A percentile compares a stretch with the other conserved stretches of the same genome.
These are phyloP conservation scores for Proterorhinus semilunaris DNA, from an alignment of 2,113 vertebrate genomes.

Conservation along the genomic window DNA sequence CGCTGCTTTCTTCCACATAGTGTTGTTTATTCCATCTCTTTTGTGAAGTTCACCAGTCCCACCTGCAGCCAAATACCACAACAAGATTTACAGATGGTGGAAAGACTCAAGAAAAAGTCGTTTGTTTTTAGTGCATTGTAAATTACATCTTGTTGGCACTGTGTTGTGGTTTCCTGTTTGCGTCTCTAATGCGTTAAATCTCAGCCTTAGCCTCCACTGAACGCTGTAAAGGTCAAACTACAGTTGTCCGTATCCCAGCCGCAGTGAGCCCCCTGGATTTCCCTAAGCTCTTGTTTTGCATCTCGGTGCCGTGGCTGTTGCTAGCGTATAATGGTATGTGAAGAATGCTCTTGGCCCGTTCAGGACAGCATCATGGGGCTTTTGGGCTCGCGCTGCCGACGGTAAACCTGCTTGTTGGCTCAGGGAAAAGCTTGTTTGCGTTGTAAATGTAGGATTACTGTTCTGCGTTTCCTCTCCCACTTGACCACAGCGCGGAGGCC, in stretches of 20 bases:
- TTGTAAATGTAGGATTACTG: constrained; percentile 47
- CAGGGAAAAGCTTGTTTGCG: constrained; percentile 45
- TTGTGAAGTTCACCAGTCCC: too few relatives aligned
- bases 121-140: too few relatives aligned
- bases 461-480: neutral
- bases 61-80: too few relatives aligned
- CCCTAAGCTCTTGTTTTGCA: constrained; percentile 23
- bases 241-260: neutral
- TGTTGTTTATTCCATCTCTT: too few relatives aligned
- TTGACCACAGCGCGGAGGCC: neutral
- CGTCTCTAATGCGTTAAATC: too few relatives aligned
- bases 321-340: constrained; percentile 60
- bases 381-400: constrained; percentile 34
- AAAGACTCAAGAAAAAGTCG: too few relatives aligned
- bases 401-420: constrained; percentile 31
- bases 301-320: constrained; percentile 24
- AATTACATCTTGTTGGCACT: too few relatives aligned
- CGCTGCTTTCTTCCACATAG: too few relatives aligned
- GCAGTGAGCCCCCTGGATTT: constrained; percentile 1
- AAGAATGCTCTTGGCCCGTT: constrained; percentile 69
- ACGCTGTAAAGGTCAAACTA: neutral
- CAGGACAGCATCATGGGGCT: constrained; percentile 45
- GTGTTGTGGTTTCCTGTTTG: neutral
- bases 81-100: too few relatives aligned
- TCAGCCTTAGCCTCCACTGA: too few relatives aligned